These are phyloP conservation scores for Cirrhinus mrigala DNA, from an alignment of 2,797 vertebrate species.

Conservation along the genomic window DNA sequence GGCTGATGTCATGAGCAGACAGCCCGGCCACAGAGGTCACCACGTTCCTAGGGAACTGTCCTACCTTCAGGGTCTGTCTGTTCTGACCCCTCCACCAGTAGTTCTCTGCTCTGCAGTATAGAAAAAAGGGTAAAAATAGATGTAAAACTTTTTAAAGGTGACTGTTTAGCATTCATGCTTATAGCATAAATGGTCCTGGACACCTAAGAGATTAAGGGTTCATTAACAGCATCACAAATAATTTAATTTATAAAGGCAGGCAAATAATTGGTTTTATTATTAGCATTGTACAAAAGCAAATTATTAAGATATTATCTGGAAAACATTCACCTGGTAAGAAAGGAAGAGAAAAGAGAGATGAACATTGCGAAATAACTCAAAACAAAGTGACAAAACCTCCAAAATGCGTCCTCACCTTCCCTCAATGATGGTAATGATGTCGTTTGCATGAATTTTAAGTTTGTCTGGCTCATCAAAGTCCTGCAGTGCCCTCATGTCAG, in stretches of 20 bases:
- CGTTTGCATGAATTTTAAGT: slow-evolving; percentile 92
- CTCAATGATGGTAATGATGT: slow-evolving; percentile 97
- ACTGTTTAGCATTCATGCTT: not conserved
- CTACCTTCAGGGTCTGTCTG: slow-evolving; percentile 90
- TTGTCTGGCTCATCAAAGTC: slow-evolving; percentile 96
- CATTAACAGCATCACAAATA: not conserved
- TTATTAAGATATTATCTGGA: too few species aligned
- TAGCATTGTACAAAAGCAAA: too few species aligned
- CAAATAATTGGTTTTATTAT: not conserved
- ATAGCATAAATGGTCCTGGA: not conserved
- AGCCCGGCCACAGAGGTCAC: slow-evolving; percentile 96
- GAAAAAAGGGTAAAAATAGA: slow-evolving; percentile 8
- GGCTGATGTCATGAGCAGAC: slow-evolving; percentile 97
- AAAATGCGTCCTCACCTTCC: slow-evolving; percentile 84
- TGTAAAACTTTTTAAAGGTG: not conserved
- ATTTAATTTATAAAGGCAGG: not conserved
- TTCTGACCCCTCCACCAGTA: slow-evolving; percentile 99
- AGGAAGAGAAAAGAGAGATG: too few species aligned
- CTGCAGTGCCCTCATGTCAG: slow-evolving; percentile 95
- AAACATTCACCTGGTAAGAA: too few species aligned
- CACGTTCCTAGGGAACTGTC: slow-evolving; percentile 95
- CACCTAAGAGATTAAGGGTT: not conserved
- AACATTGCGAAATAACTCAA: too few species aligned
- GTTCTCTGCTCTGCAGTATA: slow-evolving; percentile 89
- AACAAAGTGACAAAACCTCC: not conserved